Evolutionary conservation across 1,140 invertebrate genomes (phyloP).

Genomic region (Matsumurasca onukii): DNA sequence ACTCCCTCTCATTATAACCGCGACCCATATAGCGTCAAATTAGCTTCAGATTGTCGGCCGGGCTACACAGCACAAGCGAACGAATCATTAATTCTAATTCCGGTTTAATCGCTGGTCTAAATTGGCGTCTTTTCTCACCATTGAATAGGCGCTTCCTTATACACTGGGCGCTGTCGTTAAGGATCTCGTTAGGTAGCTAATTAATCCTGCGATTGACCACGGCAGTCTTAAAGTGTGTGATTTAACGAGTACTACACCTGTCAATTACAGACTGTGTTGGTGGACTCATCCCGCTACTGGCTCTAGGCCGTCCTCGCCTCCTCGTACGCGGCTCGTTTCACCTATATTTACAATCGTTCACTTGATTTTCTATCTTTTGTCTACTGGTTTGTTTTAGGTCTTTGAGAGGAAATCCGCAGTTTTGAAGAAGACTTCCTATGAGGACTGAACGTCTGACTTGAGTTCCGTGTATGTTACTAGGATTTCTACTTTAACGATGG

Average conservation of each 20-base stretch:
- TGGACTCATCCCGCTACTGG: background rate
- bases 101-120: conserved; percentile 24
- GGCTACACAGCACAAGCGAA: no score
- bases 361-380: no score
- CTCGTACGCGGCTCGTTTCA: no score
- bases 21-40: conserved; percentile 25
- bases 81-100: conserved; percentile 25
- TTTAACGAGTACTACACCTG: conserved; percentile 24
- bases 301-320: no score
- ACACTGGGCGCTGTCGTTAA: conserved; percentile 23
- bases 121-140: conserved; percentile 24
- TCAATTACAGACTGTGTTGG: conserved; percentile 12
- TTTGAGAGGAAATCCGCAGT: no score
- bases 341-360: no score
- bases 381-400: no score
- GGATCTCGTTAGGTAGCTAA: background rate
- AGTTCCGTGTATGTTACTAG: no score
- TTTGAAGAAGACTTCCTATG: no score
- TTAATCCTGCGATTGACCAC: conserved; percentile 24
- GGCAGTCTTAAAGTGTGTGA: conserved; percentile 17
- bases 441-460: no score
- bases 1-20: conserved; percentile 7
- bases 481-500: no score
- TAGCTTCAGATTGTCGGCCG: conserved; percentile 18
- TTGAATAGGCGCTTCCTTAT: conserved; percentile 25